These are phyloP conservation scores for Danio albolineatus DNA, from an alignment of 2,797 vertebrate genomes.

Conservation along the genomic window DNA sequence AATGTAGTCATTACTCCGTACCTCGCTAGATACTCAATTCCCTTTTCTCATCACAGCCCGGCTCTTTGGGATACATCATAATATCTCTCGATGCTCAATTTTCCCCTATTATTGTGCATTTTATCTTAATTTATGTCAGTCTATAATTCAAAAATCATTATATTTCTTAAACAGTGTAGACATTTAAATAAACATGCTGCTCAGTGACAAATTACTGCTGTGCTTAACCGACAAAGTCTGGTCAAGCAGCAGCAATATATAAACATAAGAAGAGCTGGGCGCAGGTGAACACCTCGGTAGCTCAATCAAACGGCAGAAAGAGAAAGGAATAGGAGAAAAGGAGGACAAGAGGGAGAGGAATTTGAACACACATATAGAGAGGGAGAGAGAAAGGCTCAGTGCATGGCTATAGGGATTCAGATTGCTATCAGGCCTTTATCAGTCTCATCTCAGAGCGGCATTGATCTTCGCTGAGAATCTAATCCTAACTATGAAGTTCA, in stretches of 20 bases:
- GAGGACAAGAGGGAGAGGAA: slow-evolving; percentile 16
- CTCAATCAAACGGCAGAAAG: slow-evolving; percentile 45
- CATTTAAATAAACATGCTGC: slow-evolving; percentile 41
- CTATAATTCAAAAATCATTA: slow-evolving; percentile 48
- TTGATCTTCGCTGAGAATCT: slow-evolving; percentile 99
- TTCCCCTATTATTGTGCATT: slow-evolving; percentile 49
- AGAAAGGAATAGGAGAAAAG: slow-evolving; percentile 44
- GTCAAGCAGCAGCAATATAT: slow-evolving; percentile 31
- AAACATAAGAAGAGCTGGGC: slow-evolving; percentile 3
- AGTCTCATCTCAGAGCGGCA: slow-evolving; percentile 97
- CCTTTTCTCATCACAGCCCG: slow-evolving; percentile 51
- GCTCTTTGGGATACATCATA: slow-evolving; percentile 51
- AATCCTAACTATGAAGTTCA: slow-evolving; percentile 99
- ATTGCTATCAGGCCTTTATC: slow-evolving; percentile 99
- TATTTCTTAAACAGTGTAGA: slow-evolving; percentile 37
- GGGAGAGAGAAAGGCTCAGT: slow-evolving; percentile 83
- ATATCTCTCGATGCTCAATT: slow-evolving; percentile 53
- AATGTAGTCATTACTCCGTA: slow-evolving; percentile 61
- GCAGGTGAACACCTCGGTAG: slow-evolving; percentile 10
- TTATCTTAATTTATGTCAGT: slow-evolving; percentile 45
- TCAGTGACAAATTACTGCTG: slow-evolving; percentile 14
- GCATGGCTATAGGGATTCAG: slow-evolving; percentile 94
- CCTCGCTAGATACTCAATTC: slow-evolving; percentile 52
- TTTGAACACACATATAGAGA: background rate
- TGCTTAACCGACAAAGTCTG: slow-evolving; percentile 8